A percentile compares a stretch with the other conserved stretches of the same genome.
phyloP scores from a whole-genome alignment of 2,888 invertebrate species.

The Sesia bembeciformis region DNA sequence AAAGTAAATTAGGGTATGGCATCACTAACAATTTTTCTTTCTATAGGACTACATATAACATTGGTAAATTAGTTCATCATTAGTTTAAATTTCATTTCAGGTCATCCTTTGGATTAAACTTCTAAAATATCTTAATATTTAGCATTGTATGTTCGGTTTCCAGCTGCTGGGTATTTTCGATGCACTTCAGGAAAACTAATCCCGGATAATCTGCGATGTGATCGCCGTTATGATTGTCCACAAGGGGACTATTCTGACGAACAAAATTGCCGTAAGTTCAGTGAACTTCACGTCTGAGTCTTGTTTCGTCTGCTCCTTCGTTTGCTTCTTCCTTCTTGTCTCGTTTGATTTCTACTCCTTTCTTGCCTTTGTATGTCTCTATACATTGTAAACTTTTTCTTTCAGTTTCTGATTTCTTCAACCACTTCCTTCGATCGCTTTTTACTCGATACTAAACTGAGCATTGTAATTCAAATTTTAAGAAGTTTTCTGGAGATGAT shows the following conservation, averaged over 20 bases:
- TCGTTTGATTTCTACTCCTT: constrained; percentile 4
- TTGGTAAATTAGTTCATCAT: no score
- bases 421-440: constrained; percentile 2
- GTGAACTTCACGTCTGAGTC: constrained; percentile 6
- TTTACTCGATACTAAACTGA: no score
- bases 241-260: constrained; percentile 82
- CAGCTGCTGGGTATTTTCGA: constrained; percentile 67
- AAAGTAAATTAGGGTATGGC: no score
- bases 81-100: no score
- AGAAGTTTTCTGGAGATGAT: no score
- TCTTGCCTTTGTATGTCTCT: neutral
- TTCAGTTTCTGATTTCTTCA: constrained; percentile 7
- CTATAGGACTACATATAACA: no score
- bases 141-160: constrained; percentile 23
- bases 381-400: constrained; percentile 10
- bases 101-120: no score
- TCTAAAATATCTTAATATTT: no score
- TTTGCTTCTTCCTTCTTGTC: constrained; percentile 3
- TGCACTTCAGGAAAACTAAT: constrained; percentile 80
- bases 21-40: no score
- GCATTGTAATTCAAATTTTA: no score
- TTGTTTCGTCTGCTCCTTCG: constrained; percentile 8
- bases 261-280: constrained; percentile 82
- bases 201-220: constrained; percentile 71
- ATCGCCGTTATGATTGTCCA: constrained; percentile 79